Evolutionary conservation across 2,113 vertebrate species (phyloP).

Genomic region (Probosciger aterrimus): DNA sequence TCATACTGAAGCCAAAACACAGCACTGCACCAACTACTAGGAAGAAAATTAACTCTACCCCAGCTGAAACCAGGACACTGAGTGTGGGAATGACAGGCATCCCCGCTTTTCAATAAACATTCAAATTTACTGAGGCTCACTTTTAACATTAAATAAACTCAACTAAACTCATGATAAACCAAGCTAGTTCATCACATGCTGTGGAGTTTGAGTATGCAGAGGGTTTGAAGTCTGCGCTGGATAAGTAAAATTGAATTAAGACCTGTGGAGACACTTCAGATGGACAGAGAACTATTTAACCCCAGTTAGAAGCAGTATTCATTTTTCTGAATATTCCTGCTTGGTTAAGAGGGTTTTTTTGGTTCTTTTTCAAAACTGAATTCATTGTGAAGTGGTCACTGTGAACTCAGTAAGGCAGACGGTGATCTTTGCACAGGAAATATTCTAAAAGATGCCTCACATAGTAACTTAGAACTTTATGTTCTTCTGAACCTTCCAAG

Average conservation of each 20-base stretch:
- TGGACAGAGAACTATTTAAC: neutral
- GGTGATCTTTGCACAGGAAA: neutral
- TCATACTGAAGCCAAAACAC: neutral
- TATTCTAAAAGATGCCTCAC: neutral
- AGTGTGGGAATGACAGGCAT: fast-evolving
- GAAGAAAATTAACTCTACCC: neutral
- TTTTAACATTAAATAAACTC: fast-evolving
- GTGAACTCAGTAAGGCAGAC: neutral
- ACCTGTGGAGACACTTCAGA: neutral
- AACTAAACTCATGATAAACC: neutral
- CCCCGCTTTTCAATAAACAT: fast-evolving
- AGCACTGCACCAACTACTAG: neutral
- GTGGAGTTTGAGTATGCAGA: neutral
- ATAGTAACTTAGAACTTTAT: neutral
- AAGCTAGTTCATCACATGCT: fast-evolving
- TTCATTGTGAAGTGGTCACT: neutral
- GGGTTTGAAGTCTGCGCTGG: neutral
- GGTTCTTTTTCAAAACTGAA: neutral
- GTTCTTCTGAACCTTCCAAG: neutral
- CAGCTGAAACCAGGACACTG: neutral
- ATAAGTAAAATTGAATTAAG: neutral
- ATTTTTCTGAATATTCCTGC: neutral
- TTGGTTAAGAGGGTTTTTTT: neutral
- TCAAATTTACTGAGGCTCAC: fast-evolving
- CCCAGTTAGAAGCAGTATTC: neutral